Base-by-base conservation (phyloP, 2,888 invertebrate species). In the Busseola fusca region DNA sequence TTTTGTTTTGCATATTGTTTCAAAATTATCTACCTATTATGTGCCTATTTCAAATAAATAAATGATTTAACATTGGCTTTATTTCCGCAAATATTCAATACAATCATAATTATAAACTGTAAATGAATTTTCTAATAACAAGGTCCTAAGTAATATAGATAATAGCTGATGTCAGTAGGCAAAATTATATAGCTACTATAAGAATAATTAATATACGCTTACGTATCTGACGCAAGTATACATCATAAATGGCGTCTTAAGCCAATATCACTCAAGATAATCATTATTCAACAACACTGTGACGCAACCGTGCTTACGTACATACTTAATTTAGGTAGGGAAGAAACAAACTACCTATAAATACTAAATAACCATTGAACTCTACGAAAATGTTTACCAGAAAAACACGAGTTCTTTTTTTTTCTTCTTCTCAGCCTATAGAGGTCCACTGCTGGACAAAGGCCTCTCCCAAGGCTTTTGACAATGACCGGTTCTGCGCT, bases 191-290 rank as follows among this genome's bases (percentile, higher is more conserved):
- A 14, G 56, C 59, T 56, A 37, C 56, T 42, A 40, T 37, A 27
- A 57, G 76, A 75, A 80, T 80, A 80, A 58, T 62, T 37, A 67
- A 70, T 67, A 45, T 21, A 56, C 30, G 42, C 40, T 57, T 37
- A 80, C 45, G 30, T 69, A 59, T 75, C 27, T 52, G 42, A 1
- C 27, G n/a, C 48, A 21, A 45, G n/a, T 40, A 12, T 52, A 34
- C n/a, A 37, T 64, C n/a, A 40, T 59, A 45, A 9, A 72, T 70
- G 52, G 21, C 63, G 52, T 78, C 48, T 42, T 45, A 56, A 56
- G 66, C 54, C 56, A 66, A 70, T 64, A 70, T 70, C 63, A 69
- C 76, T 68, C 48, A 48, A 40, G 64, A 25, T 76, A 65, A 68
- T 80, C 48, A 42, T 48, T 52, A 64, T 52, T 59, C 37, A 70